Base-by-base conservation (phyloP, 2,888 invertebrate genomes). In the Selenia dentaria region DNA sequence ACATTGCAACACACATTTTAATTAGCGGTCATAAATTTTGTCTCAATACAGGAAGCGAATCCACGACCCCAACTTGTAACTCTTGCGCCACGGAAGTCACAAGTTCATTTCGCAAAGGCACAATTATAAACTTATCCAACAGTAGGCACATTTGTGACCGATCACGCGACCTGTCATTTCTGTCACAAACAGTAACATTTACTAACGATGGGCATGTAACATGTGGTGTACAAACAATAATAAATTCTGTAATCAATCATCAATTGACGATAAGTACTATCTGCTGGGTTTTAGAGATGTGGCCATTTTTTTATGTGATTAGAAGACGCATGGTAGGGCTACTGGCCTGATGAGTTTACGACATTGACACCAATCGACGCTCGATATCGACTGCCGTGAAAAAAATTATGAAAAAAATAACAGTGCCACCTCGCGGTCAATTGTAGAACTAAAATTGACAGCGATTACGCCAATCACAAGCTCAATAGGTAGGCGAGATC, bases 51-150 rank as follows among this genome's bases (percentile, higher is more conserved):
- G 46, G 46, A 46, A 46, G 35, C 35, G 35, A 40, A 22, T 24
- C 20, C 26, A 14, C 35, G 46, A 40, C 46, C 46, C 46, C n/a
- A n/a, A n/a, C n/a, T 38, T 12, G 13, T 20, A 11, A 9, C 20
- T 16, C 12, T 35, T 35, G 14, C 40, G 35, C 45, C 38, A 39
- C 37, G 41, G 47, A 48, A 48, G 47, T 40, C 11, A 18, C 10
- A 14, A n/a, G 6, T 25, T 29, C 28, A 37, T 48, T 37, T 48
- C 37, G 41, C 33, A 48, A 48, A 48, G 38, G 33, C 26, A 27
- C 41, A 48, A 48, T 48, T 32, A 41, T 33, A 28, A 6, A 34
- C 9, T 48, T 48, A 48, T 48, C n/a, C 47, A 48, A 42, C 37
- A 24, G 41, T 37, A 32, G 28, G 36, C 37, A 25, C 13, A 10